Conservation (phyloP, 35 echinoderm and acorn worm species). For the Amphiura filiformis region DNA sequence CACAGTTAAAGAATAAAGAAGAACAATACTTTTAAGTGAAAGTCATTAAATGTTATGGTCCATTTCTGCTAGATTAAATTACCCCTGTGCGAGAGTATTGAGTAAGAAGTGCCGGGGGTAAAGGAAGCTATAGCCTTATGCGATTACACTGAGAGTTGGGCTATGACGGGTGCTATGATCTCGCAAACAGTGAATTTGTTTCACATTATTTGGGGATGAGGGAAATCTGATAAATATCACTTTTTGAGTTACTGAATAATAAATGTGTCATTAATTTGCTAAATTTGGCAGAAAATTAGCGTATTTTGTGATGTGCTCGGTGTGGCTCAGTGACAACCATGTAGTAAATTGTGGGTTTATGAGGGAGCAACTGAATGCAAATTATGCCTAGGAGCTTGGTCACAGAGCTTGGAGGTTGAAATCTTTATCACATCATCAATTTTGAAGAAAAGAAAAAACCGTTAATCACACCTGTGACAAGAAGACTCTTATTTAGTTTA, state of each 20-base stretch:
- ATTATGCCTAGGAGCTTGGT: no score
- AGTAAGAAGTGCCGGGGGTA: not conserved
- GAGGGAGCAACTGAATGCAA: no score
- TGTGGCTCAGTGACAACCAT: no score
- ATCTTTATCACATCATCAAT: no score
- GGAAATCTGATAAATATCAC: not conserved
- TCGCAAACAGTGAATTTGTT: not conserved
- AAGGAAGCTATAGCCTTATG: not conserved
- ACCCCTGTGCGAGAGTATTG: not conserved
- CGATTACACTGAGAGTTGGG: not conserved
- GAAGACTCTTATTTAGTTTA: no score
- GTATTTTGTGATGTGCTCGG: not conserved
- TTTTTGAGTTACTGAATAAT: not conserved
- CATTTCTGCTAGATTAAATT: slow-evolving; percentile 2
- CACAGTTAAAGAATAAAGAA: not conserved
- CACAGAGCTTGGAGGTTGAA: no score
- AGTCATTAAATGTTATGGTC: slow-evolving; percentile 1
- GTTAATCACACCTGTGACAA: no score
- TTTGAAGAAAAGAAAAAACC: no score
- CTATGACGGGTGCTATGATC: not conserved
- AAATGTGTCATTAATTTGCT: not conserved
- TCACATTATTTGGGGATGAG: not conserved
- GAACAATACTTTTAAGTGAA: not conserved
- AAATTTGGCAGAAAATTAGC: not conserved
- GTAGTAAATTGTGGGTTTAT: no score